phyloP scores from a whole-genome alignment of 2,797 vertebrate genomes.

The Rhinophrynus dorsalis region DNA sequence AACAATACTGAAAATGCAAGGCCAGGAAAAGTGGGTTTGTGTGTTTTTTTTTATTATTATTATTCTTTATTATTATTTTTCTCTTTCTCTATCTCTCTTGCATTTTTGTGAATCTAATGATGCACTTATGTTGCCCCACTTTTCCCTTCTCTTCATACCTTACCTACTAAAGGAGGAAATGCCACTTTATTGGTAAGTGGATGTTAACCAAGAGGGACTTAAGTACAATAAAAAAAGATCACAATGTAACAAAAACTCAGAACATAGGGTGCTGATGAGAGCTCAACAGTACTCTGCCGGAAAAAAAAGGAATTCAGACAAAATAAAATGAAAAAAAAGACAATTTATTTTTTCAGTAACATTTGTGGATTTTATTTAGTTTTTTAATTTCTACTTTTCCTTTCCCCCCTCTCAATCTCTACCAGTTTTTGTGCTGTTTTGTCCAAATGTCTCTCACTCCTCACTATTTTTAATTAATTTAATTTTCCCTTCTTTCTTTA shows the following conservation, averaged over 20 bases:
- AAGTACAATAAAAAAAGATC: constrained; percentile 75
- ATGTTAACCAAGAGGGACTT: constrained; percentile 99
- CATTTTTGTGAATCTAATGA: constrained; percentile 99
- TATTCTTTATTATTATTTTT: constrained; percentile 61
- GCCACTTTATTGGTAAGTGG: constrained; percentile 99
- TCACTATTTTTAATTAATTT: constrained; percentile 50
- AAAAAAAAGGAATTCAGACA: constrained; percentile 85
- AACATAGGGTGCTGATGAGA: constrained; percentile 92
- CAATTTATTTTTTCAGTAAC: constrained; percentile 90
- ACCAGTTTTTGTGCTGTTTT: constrained; percentile 95
- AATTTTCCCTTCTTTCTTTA: constrained; percentile 36
- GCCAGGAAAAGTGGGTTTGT: constrained; percentile 88
- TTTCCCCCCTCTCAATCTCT: constrained; percentile 55
- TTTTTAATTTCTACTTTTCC: constrained; percentile 42
- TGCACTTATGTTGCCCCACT: constrained; percentile 99
- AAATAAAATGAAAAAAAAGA: constrained; percentile 67
- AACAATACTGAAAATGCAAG: constrained; percentile 82
- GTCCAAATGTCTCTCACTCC: constrained; percentile 79
- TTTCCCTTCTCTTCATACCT: constrained; percentile 99
- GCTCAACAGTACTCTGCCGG: constrained; percentile 96
- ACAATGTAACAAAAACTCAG: constrained; percentile 73
- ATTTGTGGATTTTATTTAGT: constrained; percentile 51
- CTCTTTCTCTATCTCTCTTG: constrained; percentile 88
- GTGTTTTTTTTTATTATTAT: constrained; percentile 83
- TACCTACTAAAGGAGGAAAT: constrained; percentile 99